Evolutionary conservation across 2,888 invertebrate species (phyloP), one percentile per base, ranked within the genome.

Genomic region (Zaprionus lineosus): DNA sequence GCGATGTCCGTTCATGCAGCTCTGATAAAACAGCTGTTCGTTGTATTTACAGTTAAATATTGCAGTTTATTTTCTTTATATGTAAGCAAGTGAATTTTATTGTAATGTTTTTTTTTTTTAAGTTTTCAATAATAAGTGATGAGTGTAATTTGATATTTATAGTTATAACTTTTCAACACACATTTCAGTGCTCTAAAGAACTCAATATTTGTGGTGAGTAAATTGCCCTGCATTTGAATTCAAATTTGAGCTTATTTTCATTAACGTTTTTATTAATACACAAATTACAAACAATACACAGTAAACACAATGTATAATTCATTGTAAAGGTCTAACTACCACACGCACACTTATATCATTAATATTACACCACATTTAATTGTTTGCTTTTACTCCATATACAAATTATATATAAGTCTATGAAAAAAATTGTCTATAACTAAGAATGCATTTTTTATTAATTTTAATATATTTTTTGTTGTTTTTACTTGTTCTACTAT

Each of bases 351-450:
- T 50, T 73, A 56, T 31, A 48, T 53, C 21, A 8, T 62, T 37
- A 73, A 72, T 67, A 67, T 72, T 72, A 70, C 73, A 72, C 67
- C 70, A 70, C 50, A 63, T 56, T 56, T 14, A 59, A 59, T 67
- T 43, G 33, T 63, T 55, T 44, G 1, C 40, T 19, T 18, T 16
- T 24, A 4, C 2, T 24, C n/a, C 4, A 4, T 5, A 24, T 48
- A 3, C 21, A 11, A 19, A 16, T 8, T 15, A 41, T 37, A 21
- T 47, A 34, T n/a, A n/a, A n/a, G n/a, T n/a, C n/a, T n/a, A n/a
- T n/a, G n/a, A n/a, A n/a, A n/a, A n/a, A n/a, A n/a, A 46, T 15
- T 62, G 66, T 9, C 53, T 72, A 55, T 9, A 50, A 19, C 53
- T 72, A 57, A 33, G 36, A 37, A 43, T 29, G 18, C 33, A n/a